Evolutionary conservation across 2,797 vertebrate species (phyloP).

Genomic region (Varecia variegata): DNA sequence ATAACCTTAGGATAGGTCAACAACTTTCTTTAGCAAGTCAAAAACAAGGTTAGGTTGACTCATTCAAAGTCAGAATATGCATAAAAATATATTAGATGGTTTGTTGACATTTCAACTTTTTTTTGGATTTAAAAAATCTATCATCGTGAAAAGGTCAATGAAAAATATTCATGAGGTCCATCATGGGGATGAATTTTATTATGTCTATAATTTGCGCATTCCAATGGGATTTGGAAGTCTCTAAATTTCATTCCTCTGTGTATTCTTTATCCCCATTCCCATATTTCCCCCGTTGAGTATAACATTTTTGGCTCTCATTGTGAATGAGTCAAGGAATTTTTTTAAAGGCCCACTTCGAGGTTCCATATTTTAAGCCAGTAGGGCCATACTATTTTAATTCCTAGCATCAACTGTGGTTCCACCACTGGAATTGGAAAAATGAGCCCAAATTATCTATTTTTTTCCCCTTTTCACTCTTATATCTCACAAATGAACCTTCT

Average conservation of each 20-base stretch:
- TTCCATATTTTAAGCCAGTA: background rate
- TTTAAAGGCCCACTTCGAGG: background rate
- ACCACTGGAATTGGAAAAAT: background rate
- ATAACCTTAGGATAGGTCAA: background rate
- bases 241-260: slow-evolving; percentile 33
- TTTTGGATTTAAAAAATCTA: slow-evolving; percentile 12
- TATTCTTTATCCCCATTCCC: background rate
- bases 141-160: slow-evolving; percentile 52
- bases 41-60: slow-evolving; percentile 4
- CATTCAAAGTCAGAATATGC: background rate
- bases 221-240: background rate
- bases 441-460: background rate
- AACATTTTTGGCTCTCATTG: background rate
- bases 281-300: background rate
- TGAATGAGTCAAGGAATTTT: background rate
- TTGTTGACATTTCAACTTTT: slow-evolving; percentile 30
- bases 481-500: background rate
- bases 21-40: background rate
- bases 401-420: background rate
- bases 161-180: slow-evolving; percentile 16
- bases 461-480: background rate
- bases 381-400: background rate
- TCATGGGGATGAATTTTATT: background rate
- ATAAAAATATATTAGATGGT: slow-evolving; percentile 6
- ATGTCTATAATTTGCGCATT: slow-evolving; percentile 32